phyloP scores from a whole-genome alignment of 2,797 vertebrate genomes.

The Naso thynnoides region DNA sequence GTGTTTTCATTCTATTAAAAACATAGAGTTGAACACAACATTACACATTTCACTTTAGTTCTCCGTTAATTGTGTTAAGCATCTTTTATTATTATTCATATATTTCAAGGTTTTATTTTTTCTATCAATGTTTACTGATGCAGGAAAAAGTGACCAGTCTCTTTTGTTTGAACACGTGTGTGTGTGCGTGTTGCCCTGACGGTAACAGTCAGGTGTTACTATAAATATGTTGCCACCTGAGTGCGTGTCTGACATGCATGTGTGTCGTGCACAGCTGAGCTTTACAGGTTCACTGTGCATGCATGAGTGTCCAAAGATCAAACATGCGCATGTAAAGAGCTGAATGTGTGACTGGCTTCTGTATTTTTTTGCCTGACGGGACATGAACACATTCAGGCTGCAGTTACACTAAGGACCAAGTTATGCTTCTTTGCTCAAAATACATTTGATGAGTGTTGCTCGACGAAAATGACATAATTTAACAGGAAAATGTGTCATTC shows the following conservation, averaged over 20 bases:
- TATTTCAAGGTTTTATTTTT: not conserved
- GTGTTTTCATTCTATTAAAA: not conserved
- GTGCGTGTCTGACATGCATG: constrained; percentile 7
- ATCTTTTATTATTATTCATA: not conserved
- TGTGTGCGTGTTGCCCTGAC: not conserved
- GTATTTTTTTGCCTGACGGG: not conserved
- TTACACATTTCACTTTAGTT: not conserved
- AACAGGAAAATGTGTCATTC: too few species aligned
- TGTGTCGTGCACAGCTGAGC: constrained; percentile 10
- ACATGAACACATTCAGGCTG: constrained; percentile 7
- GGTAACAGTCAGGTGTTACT: not conserved
- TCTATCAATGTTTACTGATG: not conserved
- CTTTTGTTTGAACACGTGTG: too few species aligned
- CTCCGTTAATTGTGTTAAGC: not conserved
- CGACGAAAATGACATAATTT: too few species aligned
- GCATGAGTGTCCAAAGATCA: constrained; percentile 8
- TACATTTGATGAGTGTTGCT: too few species aligned
- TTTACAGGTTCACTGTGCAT: constrained; percentile 7
- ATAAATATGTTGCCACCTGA: not conserved
- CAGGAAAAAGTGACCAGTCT: not conserved
- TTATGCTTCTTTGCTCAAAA: too few species aligned
- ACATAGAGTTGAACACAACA: not conserved
- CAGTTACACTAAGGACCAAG: not conserved
- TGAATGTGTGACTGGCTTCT: not conserved
- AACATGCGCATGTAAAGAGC: not conserved